Evolutionary conservation across 2,113 vertebrate genomes (phyloP), one percentile per base, ranked within the genome.

Genomic region (Ceratotherium simum): DNA sequence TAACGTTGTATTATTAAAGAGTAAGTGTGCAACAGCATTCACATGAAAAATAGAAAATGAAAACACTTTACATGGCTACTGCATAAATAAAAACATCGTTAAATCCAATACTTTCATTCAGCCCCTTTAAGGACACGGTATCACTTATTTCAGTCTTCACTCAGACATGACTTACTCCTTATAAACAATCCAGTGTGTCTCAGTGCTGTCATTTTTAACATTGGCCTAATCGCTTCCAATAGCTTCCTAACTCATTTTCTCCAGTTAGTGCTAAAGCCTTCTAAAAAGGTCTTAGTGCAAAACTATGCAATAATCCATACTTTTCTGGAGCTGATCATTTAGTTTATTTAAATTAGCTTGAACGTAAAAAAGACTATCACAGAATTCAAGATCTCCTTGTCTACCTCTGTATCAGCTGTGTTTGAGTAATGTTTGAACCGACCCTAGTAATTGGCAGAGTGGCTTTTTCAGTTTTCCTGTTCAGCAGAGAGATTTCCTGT

Each of bases 81-180:
- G 64, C 46, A 84, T 95, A 97, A 96, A 95, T 91, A 85, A 95
- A 92, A 96, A 58, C 51, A 73, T 20, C 54, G 62, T 33, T 33
- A 89, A 86, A 85, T 56, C 16, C 76, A 89, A 12, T 18, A 17
- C 23, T 76, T 93, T 95, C 29, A 73, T 86, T 90, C 10, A 69
- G 17, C 3, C 54, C 2, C 18, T 42, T 75, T 80, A 76, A 54
- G 21, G 73, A 94, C 80, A 73, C 1, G 1, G 2, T 56, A 42
- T 31, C 70, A 80, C 51, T 82, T 92, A 64, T n/a, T 79, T 84
- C 14, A 79, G 39, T 65, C 56, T 80, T 86, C 60, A 69, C n/a
- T 91, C 2, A 82, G 91, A 81, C 2, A 54, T 29, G 56, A 65
- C 46, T 94, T 39, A 85, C 42, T 95, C 20, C 51, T 95, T 73